Percentiles rank a stretch among this genome's conserved stretches.
phyloP scores from a whole-genome alignment of 2,888 invertebrate genomes.

The Parnassius glacialis region DNA sequence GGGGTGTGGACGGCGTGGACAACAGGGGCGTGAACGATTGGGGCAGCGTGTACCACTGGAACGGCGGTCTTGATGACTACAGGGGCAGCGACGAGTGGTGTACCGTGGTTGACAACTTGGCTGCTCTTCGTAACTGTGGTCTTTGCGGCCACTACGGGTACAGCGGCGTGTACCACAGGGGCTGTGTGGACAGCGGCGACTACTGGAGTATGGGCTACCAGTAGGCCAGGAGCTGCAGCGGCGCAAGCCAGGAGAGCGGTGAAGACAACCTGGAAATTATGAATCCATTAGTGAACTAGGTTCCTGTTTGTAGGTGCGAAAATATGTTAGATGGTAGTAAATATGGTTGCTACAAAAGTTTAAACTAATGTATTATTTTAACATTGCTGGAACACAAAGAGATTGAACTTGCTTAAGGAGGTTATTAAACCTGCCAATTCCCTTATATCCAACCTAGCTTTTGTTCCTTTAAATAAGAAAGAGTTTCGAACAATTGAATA shows the following conservation, averaged over 20 bases:
- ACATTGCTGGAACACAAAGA: too few relatives aligned
- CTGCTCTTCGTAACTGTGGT: slow-evolving; percentile 74
- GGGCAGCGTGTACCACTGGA: slow-evolving; percentile 40
- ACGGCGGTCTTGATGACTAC: slow-evolving; percentile 39
- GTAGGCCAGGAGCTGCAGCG: slow-evolving; percentile 68
- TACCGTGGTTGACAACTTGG: slow-evolving; percentile 70
- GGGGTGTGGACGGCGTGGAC: slow-evolving; percentile 52
- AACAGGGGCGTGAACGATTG: slow-evolving; percentile 41
- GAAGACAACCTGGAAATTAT: slow-evolving; percentile 65
- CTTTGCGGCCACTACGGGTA: slow-evolving; percentile 54
- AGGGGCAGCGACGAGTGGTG: slow-evolving; percentile 51
- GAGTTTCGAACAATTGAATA: not conserved
- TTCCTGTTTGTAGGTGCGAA: too few relatives aligned
- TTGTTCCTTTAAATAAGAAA: not conserved
- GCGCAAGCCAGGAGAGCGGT: slow-evolving; percentile 74
- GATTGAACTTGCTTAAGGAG: not conserved
- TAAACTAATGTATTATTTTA: too few relatives aligned
- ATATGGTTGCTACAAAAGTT: too few relatives aligned
- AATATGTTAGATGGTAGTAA: too few relatives aligned
- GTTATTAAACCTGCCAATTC: not conserved
- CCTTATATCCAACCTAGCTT: not conserved
- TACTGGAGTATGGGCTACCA: slow-evolving; percentile 60
- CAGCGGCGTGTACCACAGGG: slow-evolving; percentile 56
- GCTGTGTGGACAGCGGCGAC: slow-evolving; percentile 59
- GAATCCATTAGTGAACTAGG: too few relatives aligned